Base-by-base conservation (phyloP, 2,888 invertebrate genomes). In the Glaucopsyche alexis region DNA sequence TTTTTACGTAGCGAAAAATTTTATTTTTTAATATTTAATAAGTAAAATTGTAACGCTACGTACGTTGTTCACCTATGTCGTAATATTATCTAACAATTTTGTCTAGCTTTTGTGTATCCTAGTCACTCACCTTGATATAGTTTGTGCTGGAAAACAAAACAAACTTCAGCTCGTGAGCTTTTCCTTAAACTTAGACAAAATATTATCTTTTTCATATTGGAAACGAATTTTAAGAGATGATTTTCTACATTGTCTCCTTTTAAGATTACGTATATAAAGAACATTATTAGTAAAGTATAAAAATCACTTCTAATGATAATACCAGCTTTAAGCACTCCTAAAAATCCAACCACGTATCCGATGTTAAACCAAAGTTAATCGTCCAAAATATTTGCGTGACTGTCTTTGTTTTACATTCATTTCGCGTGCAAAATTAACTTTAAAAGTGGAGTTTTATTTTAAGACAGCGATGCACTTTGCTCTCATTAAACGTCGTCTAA, bases 401-500 rank as follows among this genome's bases (percentile, higher is more conserved):
- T 72, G 52, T 50, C 52, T 65, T 71, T 72, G 69, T 74, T 74
- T 71, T 47, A 67, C 50, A 73, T 66, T 71, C 71, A 69, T 60
- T 49, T 73, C 73, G 73, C 74, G 71, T 74, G 69, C 49, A 29
- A 71, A 73, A 73, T 52, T 49, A 67, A 60, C 50, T 75, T 75
- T 73, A 64, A 73, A 74, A 76, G 64, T 50, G 14, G 47, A 19
- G 49, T 65, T 73, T 74, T 72, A 73, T 75, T 71, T 74, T 72
- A 73, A 74, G 64, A 52, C 69, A 74, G 64, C 75, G 71, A 75
- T 75, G 75, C 74, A 75, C 73, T 73, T 47, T 13, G 64, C 60
- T 67, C 72, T 72, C 71, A 67, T 74, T 75, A 74, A 75, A 49
- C 67, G 67, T 69, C 69, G 14, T 29, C 47, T 69, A 49, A 69